phyloP scores from a whole-genome alignment of 2,113 vertebrate genomes.

The Peucedramus taeniatus region DNA sequence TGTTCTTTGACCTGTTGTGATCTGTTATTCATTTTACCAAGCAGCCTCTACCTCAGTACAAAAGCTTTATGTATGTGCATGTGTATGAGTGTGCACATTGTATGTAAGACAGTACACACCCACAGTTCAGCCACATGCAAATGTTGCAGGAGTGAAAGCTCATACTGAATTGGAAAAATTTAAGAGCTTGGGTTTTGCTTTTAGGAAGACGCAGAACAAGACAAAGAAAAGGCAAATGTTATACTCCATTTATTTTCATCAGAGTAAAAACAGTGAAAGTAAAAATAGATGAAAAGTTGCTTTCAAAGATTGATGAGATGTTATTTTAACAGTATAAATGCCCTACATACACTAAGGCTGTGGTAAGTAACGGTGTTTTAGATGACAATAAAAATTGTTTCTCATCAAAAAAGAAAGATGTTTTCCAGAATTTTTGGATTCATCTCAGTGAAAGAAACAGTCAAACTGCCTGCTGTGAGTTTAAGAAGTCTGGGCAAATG shows the following conservation, averaged over 20 bases:
- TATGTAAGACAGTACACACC: background rate
- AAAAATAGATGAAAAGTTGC: conserved; percentile 1
- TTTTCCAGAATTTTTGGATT: background rate
- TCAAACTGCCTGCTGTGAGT: background rate
- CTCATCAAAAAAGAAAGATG: background rate
- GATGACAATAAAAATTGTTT: background rate
- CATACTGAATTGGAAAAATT: background rate
- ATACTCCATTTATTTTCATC: conserved; percentile 37
- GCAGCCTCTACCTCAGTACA: background rate
- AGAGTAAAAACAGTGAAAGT: background rate
- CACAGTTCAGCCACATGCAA: background rate
- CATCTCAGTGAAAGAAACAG: background rate
- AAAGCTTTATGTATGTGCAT: background rate
- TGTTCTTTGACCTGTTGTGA: background rate
- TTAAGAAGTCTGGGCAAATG: background rate
- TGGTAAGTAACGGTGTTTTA: background rate
- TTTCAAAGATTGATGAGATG: background rate
- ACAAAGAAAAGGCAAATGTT: background rate
- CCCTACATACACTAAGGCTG: background rate
- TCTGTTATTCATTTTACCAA: background rate
- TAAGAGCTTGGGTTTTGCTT: background rate
- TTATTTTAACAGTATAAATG: background rate
- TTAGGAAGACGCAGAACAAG: background rate
- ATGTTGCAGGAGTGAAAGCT: background rate
- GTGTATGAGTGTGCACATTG: fast-evolving